phyloP scores from a whole-genome alignment of 1,140 invertebrate genomes.

The Triops longicaudatus region DNA sequence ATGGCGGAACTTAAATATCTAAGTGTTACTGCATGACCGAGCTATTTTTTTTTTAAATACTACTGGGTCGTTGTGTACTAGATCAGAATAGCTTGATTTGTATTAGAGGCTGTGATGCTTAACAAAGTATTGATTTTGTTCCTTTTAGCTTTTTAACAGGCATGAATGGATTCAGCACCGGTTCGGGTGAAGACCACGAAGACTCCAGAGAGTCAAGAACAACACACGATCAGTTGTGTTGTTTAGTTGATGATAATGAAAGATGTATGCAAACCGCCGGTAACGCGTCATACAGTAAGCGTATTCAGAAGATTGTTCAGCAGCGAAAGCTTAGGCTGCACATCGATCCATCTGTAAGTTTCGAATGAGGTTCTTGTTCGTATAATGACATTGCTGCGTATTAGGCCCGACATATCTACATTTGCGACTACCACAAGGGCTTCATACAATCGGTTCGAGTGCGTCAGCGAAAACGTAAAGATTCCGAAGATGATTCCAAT shows the following conservation, averaged over 20 bases:
- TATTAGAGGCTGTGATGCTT: too few relatives aligned
- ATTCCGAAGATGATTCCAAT: slow-evolving; percentile 86
- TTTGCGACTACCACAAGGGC: slow-evolving; percentile 92
- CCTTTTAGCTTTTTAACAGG: background rate
- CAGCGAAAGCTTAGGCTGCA: slow-evolving; percentile 81
- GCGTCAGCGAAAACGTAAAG: slow-evolving; percentile 70
- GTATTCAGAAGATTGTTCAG: slow-evolving; percentile 91
- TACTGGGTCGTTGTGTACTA: too few relatives aligned
- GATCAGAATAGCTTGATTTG: too few relatives aligned
- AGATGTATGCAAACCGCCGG: slow-evolving; percentile 78
- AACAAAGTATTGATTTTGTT: too few relatives aligned
- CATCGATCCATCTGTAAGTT: slow-evolving; percentile 68
- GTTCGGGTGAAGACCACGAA: slow-evolving; percentile 53
- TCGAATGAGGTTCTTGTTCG: background rate
- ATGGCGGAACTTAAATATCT: too few relatives aligned
- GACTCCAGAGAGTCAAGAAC: slow-evolving; percentile 61
- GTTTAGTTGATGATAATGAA: slow-evolving; percentile 79
- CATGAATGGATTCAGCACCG: slow-evolving; percentile 80
- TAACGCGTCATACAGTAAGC: slow-evolving; percentile 92
- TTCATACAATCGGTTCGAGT: slow-evolving; percentile 87
- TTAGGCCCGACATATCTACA: slow-evolving; percentile 87
- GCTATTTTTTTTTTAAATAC: too few relatives aligned
- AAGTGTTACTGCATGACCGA: too few relatives aligned
- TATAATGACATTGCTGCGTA: slow-evolving; percentile 34
- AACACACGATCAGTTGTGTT: slow-evolving; percentile 75